phyloP scores from a whole-genome alignment of 2,113 vertebrate genomes.

The Ochotona princeps region DNA sequence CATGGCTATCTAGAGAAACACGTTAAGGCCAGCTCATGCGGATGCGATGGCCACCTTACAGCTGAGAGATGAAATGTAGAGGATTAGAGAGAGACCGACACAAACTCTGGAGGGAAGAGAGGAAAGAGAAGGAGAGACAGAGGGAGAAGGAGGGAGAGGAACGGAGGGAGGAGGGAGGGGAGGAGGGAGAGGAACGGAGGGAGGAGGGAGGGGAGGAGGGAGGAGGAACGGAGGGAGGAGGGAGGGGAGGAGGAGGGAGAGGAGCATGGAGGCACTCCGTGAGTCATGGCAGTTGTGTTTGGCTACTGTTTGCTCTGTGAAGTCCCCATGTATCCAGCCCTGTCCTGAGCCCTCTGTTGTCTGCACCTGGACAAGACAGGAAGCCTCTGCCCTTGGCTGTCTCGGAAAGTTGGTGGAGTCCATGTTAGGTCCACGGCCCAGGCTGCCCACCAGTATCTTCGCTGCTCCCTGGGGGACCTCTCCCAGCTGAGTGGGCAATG shows the following conservation, averaged over 20 bases:
- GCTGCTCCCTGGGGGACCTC: no score
- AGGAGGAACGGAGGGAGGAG: neutral
- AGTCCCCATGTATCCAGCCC: neutral
- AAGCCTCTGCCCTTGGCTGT: no score
- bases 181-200: no score
- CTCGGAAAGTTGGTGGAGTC: no score
- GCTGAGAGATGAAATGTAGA: neutral
- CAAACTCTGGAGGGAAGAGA: no score
- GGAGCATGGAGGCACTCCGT: fast-evolving
- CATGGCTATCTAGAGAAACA: neutral
- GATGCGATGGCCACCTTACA: neutral
- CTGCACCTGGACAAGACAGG: neutral
- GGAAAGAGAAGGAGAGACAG: no score
- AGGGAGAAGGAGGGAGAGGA: no score
- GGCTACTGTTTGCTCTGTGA: neutral
- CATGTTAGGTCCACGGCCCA: no score
- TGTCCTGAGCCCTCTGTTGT: neutral
- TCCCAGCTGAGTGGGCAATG: neutral
- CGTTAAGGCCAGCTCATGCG: neutral
- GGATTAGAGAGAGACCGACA: neutral
- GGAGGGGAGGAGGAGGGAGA: neutral
- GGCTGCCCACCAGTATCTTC: no score
- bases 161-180: neutral
- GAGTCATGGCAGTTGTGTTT: neutral
- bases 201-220: no score